Evolutionary conservation across 2,888 invertebrate species (phyloP).

Genomic region (Orthosia cruda): DNA sequence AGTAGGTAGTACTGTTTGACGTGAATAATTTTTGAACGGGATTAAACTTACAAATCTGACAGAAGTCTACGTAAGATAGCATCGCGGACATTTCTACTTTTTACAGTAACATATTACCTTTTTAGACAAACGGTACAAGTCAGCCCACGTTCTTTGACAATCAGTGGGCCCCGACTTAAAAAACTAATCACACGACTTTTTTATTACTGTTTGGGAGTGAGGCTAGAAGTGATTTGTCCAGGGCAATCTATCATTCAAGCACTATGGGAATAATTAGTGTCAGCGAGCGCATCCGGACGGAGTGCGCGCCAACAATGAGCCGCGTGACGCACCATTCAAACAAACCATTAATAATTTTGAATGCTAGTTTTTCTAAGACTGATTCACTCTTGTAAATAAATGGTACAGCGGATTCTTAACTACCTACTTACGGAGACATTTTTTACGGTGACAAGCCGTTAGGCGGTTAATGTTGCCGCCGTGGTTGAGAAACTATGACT

Average conservation of each 20-base stretch:
- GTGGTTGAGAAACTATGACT: slow-evolving; percentile 66
- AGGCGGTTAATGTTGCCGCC: slow-evolving; percentile 78
- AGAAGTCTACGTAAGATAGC: slow-evolving; percentile 80
- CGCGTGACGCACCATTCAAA: slow-evolving; percentile 90
- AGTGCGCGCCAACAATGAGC: slow-evolving; percentile 89
- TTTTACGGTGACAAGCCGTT: slow-evolving; percentile 84
- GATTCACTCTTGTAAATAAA: slow-evolving; percentile 90
- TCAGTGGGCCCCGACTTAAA: slow-evolving; percentile 81
- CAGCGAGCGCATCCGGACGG: slow-evolving; percentile 90
- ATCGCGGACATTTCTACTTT: slow-evolving; percentile 78
- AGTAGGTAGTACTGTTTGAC: slow-evolving; percentile 63
- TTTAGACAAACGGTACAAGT: slow-evolving; percentile 81
- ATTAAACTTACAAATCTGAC: slow-evolving; percentile 84
- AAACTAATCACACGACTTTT: slow-evolving; percentile 88
- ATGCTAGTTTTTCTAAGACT: slow-evolving; percentile 90
- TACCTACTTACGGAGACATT: slow-evolving; percentile 90
- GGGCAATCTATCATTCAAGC: slow-evolving; percentile 91
- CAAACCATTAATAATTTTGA: slow-evolving; percentile 91
- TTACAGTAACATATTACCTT: slow-evolving; percentile 85
- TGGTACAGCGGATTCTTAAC: slow-evolving; percentile 90
- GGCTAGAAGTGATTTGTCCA: slow-evolving; percentile 91
- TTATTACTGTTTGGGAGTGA: slow-evolving; percentile 85
- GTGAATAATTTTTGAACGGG: slow-evolving; percentile 82
- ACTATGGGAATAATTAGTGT: slow-evolving; percentile 92
- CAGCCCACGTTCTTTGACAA: slow-evolving; percentile 85